phyloP scores from a whole-genome alignment of 2,888 invertebrate genomes.

The Therioaphis trifolii region DNA sequence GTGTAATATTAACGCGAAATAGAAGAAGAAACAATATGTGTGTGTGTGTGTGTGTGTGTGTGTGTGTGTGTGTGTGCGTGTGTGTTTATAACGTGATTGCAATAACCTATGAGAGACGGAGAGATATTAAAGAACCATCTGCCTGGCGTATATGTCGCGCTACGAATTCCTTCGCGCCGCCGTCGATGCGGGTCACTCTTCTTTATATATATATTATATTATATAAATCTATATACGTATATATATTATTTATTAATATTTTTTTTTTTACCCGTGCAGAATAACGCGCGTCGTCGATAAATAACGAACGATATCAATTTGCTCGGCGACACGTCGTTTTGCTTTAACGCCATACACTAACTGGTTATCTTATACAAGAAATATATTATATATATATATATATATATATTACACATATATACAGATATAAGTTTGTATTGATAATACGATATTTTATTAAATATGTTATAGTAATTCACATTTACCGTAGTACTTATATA shows the following conservation, averaged over 20 bases:
- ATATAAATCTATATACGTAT: background rate
- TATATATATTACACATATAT: background rate
- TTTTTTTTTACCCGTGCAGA: background rate
- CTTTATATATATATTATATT: background rate
- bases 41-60: background rate
- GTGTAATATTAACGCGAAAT: conserved; percentile 27
- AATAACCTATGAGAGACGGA: conserved; percentile 38
- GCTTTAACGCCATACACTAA: conserved; percentile 50
- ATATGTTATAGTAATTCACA: too few species aligned
- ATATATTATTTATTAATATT: conserved; percentile 18
- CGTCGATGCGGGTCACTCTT: conserved; percentile 50
- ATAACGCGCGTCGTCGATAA: conserved; percentile 38
- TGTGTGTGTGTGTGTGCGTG: background rate
- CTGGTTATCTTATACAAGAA: background rate
- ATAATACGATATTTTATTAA: too few species aligned
- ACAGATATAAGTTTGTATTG: background rate
- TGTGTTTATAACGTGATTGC: conserved; percentile 49
- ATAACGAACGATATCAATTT: conserved; percentile 58
- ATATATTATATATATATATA: background rate
- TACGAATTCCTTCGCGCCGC: conserved; percentile 42
- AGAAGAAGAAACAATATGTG: too few species aligned
- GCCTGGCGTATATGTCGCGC: conserved; percentile 52
- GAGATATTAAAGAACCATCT: conserved; percentile 50
- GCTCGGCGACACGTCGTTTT: conserved; percentile 55
- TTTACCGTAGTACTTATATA: too few species aligned